These are phyloP conservation scores for Pentamera pediparva DNA, from an alignment of 53 echinoderm and acorn worm genomes.

Conservation along the genomic window DNA sequence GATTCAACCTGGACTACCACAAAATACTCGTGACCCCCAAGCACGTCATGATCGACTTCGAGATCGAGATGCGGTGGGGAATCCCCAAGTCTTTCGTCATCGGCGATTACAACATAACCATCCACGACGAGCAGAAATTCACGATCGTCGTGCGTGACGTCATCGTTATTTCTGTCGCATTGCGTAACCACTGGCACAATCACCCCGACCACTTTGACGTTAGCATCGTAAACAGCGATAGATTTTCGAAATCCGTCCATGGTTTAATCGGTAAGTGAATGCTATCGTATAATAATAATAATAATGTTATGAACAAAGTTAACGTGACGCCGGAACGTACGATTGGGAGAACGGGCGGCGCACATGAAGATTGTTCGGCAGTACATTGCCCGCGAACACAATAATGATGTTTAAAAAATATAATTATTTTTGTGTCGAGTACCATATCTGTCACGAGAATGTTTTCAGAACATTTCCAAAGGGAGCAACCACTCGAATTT, in stretches of 20 bases:
- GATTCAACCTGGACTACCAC: not conserved
- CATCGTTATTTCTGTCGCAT: constrained; percentile 17
- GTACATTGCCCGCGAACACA: too few relatives aligned
- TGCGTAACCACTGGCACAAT: constrained; percentile 12
- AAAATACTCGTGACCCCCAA: not conserved
- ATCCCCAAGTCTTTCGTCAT: not conserved
- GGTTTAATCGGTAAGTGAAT: constrained; percentile 6
- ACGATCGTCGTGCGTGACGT: constrained; percentile 25
- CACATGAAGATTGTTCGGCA: too few relatives aligned
- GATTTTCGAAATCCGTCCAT: constrained; percentile 8
- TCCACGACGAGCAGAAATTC: constrained; percentile 17
- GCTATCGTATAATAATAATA: not conserved
- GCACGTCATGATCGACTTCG: not conserved
- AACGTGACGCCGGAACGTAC: too few relatives aligned
- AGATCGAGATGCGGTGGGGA: constrained; percentile 5
- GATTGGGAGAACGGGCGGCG: too few relatives aligned
- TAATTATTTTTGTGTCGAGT: too few relatives aligned
- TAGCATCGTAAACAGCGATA: not conserved
- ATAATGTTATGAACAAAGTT: too few relatives aligned
- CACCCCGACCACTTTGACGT: constrained; percentile 2
- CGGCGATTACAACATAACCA: not conserved
- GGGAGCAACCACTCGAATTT: too few relatives aligned
- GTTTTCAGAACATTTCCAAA: too few relatives aligned
- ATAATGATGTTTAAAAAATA: too few relatives aligned
- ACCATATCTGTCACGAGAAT: too few relatives aligned